Conservation (phyloP, 2,797 vertebrate genomes). For the Parauchenoglanis ngamensis region DNA sequence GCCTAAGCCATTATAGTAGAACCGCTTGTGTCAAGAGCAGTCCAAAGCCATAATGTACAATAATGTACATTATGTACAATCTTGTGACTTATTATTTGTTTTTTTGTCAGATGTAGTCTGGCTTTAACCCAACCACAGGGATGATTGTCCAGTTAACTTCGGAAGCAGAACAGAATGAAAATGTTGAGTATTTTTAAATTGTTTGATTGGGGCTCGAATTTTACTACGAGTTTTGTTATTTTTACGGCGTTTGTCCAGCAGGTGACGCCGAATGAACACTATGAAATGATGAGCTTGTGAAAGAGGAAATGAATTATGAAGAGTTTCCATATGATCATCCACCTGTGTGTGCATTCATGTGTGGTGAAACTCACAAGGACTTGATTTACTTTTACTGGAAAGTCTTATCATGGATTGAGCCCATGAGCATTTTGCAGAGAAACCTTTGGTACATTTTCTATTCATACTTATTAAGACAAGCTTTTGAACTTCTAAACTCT, state of each 20-base stretch:
- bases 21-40: too few species aligned
- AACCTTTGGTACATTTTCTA: not conserved
- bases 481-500: not conserved
- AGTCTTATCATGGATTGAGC: not conserved
- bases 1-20: too few species aligned
- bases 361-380: not conserved
- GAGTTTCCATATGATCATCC: slow-evolving; percentile 16
- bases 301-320: slow-evolving; percentile 9
- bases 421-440: not conserved
- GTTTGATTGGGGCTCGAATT: not conserved
- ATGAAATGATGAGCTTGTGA: not conserved
- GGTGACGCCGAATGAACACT: slow-evolving; percentile 4
- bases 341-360: slow-evolving; percentile 10
- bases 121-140: not conserved
- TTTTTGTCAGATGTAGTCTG: not conserved
- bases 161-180: not conserved
- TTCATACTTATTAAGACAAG: not conserved
- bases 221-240: not conserved
- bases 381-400: not conserved
- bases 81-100: not conserved
- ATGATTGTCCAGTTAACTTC: not conserved
- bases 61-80: not conserved
- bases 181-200: not conserved
- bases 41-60: too few species aligned
- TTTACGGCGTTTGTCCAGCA: not conserved